Conservation (phyloP, 2,888 invertebrate genomes). For the Macrophya annulata region DNA sequence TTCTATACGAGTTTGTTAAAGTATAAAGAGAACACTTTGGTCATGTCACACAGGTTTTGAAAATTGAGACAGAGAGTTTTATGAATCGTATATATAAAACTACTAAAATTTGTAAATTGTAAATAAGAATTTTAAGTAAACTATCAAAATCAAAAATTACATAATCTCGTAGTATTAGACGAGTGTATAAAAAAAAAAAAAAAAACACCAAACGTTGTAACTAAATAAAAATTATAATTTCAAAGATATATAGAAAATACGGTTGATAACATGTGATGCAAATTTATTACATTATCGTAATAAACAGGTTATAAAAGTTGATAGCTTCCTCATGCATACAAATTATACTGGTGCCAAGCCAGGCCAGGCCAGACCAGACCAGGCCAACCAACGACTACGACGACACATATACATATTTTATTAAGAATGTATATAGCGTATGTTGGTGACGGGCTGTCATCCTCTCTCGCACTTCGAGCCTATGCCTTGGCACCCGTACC, state of each 20-base stretch:
- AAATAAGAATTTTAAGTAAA: neutral
- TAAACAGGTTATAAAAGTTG: conserved; percentile 74
- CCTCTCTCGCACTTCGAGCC: conserved; percentile 27
- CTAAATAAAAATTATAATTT: conserved; percentile 26
- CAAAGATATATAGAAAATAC: conserved; percentile 57
- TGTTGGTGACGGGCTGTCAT: conserved; percentile 74
- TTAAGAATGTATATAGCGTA: conserved; percentile 73
- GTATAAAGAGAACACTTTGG: neutral
- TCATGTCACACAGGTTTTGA: neutral
- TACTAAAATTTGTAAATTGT: neutral
- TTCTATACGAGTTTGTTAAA: neutral
- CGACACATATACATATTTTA: conserved; percentile 50
- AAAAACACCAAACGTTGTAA: neutral
- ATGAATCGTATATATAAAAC: too few relatives aligned
- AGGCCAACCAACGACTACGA: neutral
- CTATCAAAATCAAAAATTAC: too few relatives aligned
- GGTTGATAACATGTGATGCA: conserved; percentile 70
- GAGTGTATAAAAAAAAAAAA: neutral
- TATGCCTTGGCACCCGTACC: conserved; percentile 10
- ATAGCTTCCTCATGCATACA: conserved; percentile 71
- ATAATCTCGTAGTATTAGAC: neutral
- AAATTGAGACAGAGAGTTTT: too few relatives aligned
- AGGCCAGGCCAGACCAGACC: neutral
- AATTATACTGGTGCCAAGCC: conserved; percentile 61
- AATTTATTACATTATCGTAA: conserved; percentile 74